Evolutionary conservation across 2,888 invertebrate species (phyloP), one percentile per base, ranked within the genome.

Genomic region (Agonopterix alstromeriana): DNA sequence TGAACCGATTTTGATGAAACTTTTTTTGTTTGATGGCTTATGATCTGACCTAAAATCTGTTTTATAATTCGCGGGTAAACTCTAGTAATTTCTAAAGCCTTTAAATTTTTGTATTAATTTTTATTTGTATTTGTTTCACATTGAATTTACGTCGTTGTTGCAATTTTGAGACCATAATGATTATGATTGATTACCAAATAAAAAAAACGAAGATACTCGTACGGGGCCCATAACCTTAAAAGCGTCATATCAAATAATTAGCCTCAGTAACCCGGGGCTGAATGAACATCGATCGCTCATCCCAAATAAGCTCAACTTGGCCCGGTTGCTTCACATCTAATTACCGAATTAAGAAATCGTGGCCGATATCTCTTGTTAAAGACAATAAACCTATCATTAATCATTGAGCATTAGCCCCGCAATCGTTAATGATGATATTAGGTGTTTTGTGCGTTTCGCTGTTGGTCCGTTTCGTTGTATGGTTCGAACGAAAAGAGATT

Each of bases 341-440:
- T 86, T 79, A 84, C 73, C 64, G 81, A 81, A 85, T 85, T 83
- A 85, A 83, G 84, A 87, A 85, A 85, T 85, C 82, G 81, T 74
- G 77, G 70, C 69, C 78, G 77, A 77, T 77, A 78, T 73, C 76
- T 75, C 73, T 71, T 61, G 71, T 75, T 70, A 72, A 76, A 83
- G 84, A 85, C 85, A 84, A 86, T 84, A 80, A 82, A 79, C 71
- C 72, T 66, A 72, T 77, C 85, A 86, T 87, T 81, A 87, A 86
- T 87, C 86, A 87, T 65, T 67, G 61, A 73, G 82, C 73, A 85
- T 84, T 86, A 85, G 76, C 65, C 68, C 60, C 62, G 76, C 73
- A 73, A 77, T 77, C 80, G 72, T 76, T 84, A 79, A 82, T 82
- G 81, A 82, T 82, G 81, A 79, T 84, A 83, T 84, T 84, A 77